Percentiles rank a stretch among this genome's conserved stretches.
phyloP scores from a whole-genome alignment of 2,888 invertebrate genomes.

The Spisula solida region DNA sequence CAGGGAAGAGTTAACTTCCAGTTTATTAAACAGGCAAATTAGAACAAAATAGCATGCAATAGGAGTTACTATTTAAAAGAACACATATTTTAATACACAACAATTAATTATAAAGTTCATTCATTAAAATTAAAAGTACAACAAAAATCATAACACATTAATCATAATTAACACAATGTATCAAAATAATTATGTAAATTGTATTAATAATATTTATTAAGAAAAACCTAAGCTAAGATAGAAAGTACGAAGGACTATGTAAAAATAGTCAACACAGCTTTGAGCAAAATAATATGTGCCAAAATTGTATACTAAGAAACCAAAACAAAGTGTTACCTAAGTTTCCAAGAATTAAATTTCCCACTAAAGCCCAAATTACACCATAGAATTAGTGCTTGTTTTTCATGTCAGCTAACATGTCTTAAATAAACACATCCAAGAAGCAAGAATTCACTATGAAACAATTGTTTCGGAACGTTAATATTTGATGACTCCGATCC shows the following conservation, averaged over 20 bases:
- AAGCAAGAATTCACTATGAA: background rate
- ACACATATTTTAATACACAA: slow-evolving; percentile 20
- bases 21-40: slow-evolving; percentile 8
- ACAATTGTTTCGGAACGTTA: background rate
- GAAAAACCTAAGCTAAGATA: too few species aligned
- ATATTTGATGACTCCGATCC: background rate
- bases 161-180: too few species aligned
- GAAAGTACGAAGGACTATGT: too few species aligned
- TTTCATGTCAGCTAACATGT: background rate
- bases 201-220: too few species aligned
- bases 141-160: background rate
- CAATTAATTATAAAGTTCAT: background rate
- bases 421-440: background rate
- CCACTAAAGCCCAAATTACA: background rate
- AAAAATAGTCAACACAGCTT: too few species aligned
- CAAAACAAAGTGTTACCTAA: background rate
- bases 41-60: slow-evolving; percentile 3
- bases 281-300: too few species aligned
- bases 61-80: background rate
- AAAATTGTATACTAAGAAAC: background rate
- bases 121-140: background rate
- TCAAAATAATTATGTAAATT: too few species aligned
- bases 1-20: background rate
- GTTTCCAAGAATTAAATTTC: background rate
- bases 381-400: background rate